Base-by-base conservation (phyloP, 2,113 vertebrate genomes). In the Anser brachyrhynchus region DNA sequence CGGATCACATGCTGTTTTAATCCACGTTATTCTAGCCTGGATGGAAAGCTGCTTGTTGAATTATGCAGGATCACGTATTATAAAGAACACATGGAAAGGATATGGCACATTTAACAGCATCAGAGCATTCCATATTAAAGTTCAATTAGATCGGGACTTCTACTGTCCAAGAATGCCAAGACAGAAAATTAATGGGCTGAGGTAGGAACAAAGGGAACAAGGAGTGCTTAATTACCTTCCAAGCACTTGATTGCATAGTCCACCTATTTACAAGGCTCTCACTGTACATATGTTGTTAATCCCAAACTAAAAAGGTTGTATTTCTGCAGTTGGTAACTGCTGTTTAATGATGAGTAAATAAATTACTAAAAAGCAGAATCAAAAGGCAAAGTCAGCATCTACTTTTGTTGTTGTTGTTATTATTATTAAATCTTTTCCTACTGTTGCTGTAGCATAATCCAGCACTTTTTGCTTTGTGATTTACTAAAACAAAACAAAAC, bases 71-170 rank as follows among this genome's bases (percentile, higher is more conserved):
- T 81, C 80, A 67, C 2, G 1, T 52, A 91, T 43, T 92, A 77
- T 23, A 91, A 85, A 58, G 90, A 87, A 59, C 71, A 91, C 74
- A 65, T 13, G 82, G 82, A 93, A 96, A 97, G 83, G 96, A 95
- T 93, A 98, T 57, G 96, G 97, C 89, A 97, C 96, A 97, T 92
- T 98, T 84, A 98, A 97, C 97, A 97, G 95, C 93, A 98, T 97
- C 95, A 97, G 97, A 98, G 96, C 87, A 67, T 94, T 98, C 96
- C 95, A 93, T 96, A 98, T 95, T 96, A 98, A 97, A 98, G 96
- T 98, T 98, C 97, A 98, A 98, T 98, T 97, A 96, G 91, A 95
- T 91, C 57, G 78, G 95, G 96, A 96, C 91, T 95, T 97, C 96
- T 93, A 69, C 84, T 26, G 79, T 93, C 95, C 75, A 75, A 96